Conservation (phyloP, 1,140 invertebrate species). For the Achatina immaculata region DNA sequence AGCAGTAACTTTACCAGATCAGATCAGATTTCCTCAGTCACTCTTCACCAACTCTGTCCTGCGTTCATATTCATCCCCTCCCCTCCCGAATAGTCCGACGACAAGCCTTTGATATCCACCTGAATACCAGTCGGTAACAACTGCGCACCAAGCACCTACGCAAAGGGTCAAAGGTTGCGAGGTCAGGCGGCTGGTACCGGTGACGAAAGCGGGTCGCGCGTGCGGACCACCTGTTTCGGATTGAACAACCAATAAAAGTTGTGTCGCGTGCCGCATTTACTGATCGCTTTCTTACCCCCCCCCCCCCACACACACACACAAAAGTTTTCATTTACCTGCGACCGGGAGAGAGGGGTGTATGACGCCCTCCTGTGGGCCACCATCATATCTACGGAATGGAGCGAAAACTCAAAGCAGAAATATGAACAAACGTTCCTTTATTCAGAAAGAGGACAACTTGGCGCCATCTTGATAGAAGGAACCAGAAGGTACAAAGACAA, state of each 20-base stretch:
- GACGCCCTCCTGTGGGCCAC: background rate
- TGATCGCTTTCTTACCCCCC: background rate
- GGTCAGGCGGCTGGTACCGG: conserved; percentile 12
- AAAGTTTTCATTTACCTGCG: background rate
- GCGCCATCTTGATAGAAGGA: too few relatives aligned
- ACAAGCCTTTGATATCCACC: background rate
- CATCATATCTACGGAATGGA: background rate
- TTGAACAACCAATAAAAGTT: conserved; percentile 33
- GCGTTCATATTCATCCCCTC: background rate
- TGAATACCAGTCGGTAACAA: conserved; percentile 9
- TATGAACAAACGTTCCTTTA: background rate
- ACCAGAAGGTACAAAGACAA: too few relatives aligned
- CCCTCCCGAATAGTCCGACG: background rate
- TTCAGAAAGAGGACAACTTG: too few relatives aligned
- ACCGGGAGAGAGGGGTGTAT: background rate
- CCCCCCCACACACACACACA: too few relatives aligned
- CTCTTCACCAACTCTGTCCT: too few relatives aligned
- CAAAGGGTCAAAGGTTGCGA: conserved; percentile 23
- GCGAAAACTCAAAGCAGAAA: background rate
- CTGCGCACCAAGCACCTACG: background rate
- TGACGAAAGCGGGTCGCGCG: conserved; percentile 27
- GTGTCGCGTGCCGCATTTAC: background rate
- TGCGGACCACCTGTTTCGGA: conserved; percentile 32
- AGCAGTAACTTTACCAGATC: too few relatives aligned
- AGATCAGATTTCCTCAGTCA: too few relatives aligned